Evolutionary conservation across 1,140 invertebrate genomes (phyloP).

Genomic region (Hyles euphorbiae): DNA sequence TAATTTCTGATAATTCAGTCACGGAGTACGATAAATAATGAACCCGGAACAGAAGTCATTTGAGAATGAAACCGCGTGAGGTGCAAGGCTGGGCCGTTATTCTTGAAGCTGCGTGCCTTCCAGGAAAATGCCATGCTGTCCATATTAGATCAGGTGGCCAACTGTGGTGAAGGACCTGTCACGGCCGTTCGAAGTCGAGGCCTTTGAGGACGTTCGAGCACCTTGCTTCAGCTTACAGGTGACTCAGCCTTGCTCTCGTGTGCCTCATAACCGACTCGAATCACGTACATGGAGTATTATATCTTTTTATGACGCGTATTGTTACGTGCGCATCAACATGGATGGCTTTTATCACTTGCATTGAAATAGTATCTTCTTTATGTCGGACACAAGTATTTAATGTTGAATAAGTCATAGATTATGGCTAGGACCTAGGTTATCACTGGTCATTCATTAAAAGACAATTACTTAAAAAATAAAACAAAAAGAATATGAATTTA

Average conservation of each 20-base stretch:
- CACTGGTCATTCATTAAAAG: background rate
- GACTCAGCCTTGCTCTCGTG: constrained; percentile 34
- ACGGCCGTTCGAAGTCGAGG: constrained; percentile 38
- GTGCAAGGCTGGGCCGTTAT: constrained; percentile 1
- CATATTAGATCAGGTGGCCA: constrained; percentile 21
- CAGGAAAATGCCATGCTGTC: constrained; percentile 22
- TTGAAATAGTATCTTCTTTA: too few species aligned
- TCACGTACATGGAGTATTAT: constrained; percentile 22
- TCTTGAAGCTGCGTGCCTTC: constrained; percentile 4
- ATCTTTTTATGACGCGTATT: constrained; percentile 5
- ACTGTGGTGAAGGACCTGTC: constrained; percentile 26
- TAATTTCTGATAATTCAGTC: too few species aligned
- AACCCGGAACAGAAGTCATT: constrained; percentile 5
- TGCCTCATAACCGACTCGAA: constrained; percentile 23
- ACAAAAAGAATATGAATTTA: background rate
- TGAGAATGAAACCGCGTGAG: background rate
- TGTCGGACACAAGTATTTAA: too few species aligned
- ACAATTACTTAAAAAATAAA: background rate
- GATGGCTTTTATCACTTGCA: background rate
- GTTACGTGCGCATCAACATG: background rate
- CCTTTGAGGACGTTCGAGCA: constrained; percentile 16
- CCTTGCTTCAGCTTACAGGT: constrained; percentile 16
- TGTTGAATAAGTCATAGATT: too few species aligned
- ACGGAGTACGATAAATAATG: constrained; percentile 1
- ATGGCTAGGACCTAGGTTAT: too few species aligned